These are phyloP conservation scores for Artibeus lituratus DNA, from an alignment of 2,797 vertebrate genomes.

Conservation along the genomic window DNA sequence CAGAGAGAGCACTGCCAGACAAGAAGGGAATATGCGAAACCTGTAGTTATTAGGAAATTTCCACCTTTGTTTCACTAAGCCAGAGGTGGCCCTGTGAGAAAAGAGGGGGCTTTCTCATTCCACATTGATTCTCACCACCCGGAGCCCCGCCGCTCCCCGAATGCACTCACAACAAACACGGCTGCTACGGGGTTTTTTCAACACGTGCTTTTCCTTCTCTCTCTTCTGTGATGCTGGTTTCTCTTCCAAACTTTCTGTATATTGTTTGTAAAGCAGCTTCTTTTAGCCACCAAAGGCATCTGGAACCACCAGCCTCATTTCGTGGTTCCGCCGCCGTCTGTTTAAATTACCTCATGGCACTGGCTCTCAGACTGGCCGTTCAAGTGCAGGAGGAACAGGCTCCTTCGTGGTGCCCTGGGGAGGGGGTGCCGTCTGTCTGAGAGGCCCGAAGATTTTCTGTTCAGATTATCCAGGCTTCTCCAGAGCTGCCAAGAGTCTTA, in stretches of 20 bases:
- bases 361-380: neutral
- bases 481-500: neutral
- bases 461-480: conserved; percentile 16
- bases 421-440: neutral
- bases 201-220: neutral
- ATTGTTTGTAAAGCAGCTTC: neutral
- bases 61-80: conserved; percentile 54
- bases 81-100: neutral
- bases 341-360: neutral
- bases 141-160: neutral
- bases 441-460: conserved; percentile 21
- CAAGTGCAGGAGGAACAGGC: neutral
- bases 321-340: neutral
- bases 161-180: neutral
- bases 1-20: conserved; percentile 68
- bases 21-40: conserved; percentile 68
- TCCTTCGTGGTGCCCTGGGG: neutral
- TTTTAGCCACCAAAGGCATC: neutral
- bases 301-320: neutral
- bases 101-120: neutral
- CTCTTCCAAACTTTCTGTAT: neutral
- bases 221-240: neutral
- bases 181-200: neutral
- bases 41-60: conserved; percentile 58
- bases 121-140: neutral